A percentile compares a stretch with the other conserved stretches of the same genome.
Evolutionary conservation across 2,888 invertebrate species (phyloP).

Genomic region (Neoascia interrupta): DNA sequence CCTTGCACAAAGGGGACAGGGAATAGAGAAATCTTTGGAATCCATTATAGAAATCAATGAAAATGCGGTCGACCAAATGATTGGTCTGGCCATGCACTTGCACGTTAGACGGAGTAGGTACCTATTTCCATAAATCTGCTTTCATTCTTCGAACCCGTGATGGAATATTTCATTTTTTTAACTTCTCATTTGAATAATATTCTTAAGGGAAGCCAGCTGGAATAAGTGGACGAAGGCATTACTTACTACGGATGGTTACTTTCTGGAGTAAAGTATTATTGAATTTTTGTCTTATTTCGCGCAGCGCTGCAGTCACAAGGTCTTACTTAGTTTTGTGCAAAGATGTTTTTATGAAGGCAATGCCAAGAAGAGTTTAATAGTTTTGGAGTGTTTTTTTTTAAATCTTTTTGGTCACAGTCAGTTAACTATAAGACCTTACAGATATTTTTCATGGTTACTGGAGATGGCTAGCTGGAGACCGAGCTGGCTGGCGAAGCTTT

Average conservation of each 20-base stretch:
- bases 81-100: conserved; percentile 60
- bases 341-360: too few species aligned
- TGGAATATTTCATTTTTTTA: conserved; percentile 35
- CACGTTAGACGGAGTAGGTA: conserved; percentile 14
- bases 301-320: too few species aligned
- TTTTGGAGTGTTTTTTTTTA: too few species aligned
- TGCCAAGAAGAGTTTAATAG: too few species aligned
- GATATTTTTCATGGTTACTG: too few species aligned
- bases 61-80: conserved; percentile 50
- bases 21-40: conserved; percentile 10
- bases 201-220: conserved; percentile 33
- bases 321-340: too few species aligned
- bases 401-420: too few species aligned
- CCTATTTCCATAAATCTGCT: conserved; percentile 17
- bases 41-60: conserved; percentile 56
- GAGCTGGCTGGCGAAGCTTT: too few species aligned
- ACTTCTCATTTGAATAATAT: conserved; percentile 58
- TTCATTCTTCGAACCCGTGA: not conserved
- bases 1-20: not conserved
- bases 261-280: conserved; percentile 28
- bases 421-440: too few species aligned
- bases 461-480: too few species aligned
- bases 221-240: conserved; percentile 52
- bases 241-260: conserved; percentile 15
- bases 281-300: too few species aligned